Base-by-base conservation (phyloP, 2,113 vertebrate species). In the Erythrocercus mccallii region DNA sequence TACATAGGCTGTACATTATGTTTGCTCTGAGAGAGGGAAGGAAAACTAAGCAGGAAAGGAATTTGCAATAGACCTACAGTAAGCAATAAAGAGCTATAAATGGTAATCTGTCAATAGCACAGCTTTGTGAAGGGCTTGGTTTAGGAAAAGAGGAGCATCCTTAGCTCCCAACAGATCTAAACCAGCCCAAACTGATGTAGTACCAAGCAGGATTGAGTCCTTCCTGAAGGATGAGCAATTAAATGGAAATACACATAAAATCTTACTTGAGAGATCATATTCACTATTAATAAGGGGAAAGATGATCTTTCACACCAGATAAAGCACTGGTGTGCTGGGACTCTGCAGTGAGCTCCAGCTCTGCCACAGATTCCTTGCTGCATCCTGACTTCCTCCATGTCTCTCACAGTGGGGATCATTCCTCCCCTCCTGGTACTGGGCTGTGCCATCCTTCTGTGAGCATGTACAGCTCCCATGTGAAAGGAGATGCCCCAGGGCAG, bases 81-180 rank as follows among this genome's bases (percentile, higher is more conserved):
- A 95, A 94, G 95, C 92, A 94, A 93, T 94, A 90, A 92, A 69
- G 44, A 92, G 78, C 81, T 91, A 70, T 85, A 89, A 96, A 73
- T 19, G 85, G 92, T 90, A 95, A 95, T 94, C 92, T 84, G 93
- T 88, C 94, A 96, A 88, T 76, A 89, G 88, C 80, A 62, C 85
- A 35, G 72, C 71, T 77, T 45, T 27, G 9, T 25, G n/a, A 71
- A 81, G 82, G 88, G 80, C 69, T 93, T 80, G 83, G 38, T 40
- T 86, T 72, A 57, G 78, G 31, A 76, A 51, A 62, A 87, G 45
- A 83, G 76, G n/a, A 90, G 72, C 71, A 81, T 88, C 72, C 76
- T 50, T 73, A 73, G 51, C 58, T 95, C 88, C 82, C 93, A 48
- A 11, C 72, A 88, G 82, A 68, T 33, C 71, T 65, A 80, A 80